Conservation (phyloP, 2,113 vertebrate genomes). For the Indri indri region DNA sequence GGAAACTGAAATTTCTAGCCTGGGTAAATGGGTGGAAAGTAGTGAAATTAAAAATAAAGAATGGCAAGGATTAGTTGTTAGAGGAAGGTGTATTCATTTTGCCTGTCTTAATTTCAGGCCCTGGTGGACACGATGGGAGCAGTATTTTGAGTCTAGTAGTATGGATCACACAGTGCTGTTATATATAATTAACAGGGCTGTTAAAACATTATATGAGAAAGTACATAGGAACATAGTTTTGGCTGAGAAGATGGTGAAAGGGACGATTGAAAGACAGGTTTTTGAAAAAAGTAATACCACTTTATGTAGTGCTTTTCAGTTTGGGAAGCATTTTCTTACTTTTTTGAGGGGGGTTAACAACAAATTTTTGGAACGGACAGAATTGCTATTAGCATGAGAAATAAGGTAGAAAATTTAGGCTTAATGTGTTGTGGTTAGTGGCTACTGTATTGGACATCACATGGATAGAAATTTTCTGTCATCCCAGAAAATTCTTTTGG, state of each 20-base stretch:
- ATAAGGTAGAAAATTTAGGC: neutral
- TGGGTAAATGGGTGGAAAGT: neutral
- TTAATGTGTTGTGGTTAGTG: neutral
- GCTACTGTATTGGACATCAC: neutral
- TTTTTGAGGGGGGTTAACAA: neutral
- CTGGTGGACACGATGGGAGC: neutral
- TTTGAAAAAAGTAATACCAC: neutral
- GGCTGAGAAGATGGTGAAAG: neutral
- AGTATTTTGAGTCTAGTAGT: neutral
- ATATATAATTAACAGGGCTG: neutral
- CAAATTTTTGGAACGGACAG: neutral
- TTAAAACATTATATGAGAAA: neutral
- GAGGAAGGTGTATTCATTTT: neutral
- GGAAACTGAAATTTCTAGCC: constrained; percentile 18
- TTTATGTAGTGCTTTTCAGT: neutral
- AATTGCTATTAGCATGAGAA: neutral
- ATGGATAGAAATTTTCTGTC: neutral
- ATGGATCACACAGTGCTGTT: neutral
- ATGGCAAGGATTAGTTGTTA: neutral
- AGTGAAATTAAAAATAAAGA: constrained; percentile 30
- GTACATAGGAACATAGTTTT: neutral
- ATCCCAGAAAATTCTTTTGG: neutral
- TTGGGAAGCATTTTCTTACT: constrained; percentile 18
- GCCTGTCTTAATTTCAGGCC: neutral
- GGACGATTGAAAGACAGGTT: neutral